Base-by-base conservation (phyloP, 2,113 vertebrate genomes). In the Struthio camelus region DNA sequence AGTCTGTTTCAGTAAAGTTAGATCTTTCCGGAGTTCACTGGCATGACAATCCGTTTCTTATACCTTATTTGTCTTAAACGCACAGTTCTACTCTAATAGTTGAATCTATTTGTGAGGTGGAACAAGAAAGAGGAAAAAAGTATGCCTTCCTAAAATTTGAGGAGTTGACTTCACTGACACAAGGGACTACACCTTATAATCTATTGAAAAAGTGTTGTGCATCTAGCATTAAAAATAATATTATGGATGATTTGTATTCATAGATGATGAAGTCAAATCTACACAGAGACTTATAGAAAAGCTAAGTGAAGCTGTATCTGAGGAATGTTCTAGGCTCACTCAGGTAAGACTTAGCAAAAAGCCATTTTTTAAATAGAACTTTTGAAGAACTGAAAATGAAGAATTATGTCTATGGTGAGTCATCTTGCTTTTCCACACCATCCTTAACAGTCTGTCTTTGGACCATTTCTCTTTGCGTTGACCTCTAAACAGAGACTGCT, bases 301-400 rank as follows among this genome's bases (percentile, higher is more conserved):
- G 93, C 92, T 99, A 94, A 97, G 97, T 56, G 97, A 98, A 95
- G 97, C 96, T 65, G 95, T 99, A 58, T 98, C 98, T 85, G 97
- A 99, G 73, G 99, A 99, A 95, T 99, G 98, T 96, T 97, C 92
- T 85, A 97, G 97, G 34, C 96, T 99, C 65, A 92, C 86, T 89
- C 96, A 98, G 98, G 98, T 98, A 95, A 97, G 94, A 69, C 14
- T 77, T 86, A 44, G n/a, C 10, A 62, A 65, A 89, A 87, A 93
- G 3, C 2, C 8, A 32, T 71, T 69, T 66, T 72, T 61, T 27
- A 56, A 83, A 65, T n/a, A 16, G 15, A 81, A 82, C 18, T 79
- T 51, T 69, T 92, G 65, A 59, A 59, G 56, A 59, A 34, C 56
- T 59, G 30, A 70, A 93, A 87, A 34, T 2, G 6, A 73, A 80